These are phyloP conservation scores for Alaudala cheleensis DNA, from an alignment of 2,113 vertebrate genomes.

Conservation along the genomic window DNA sequence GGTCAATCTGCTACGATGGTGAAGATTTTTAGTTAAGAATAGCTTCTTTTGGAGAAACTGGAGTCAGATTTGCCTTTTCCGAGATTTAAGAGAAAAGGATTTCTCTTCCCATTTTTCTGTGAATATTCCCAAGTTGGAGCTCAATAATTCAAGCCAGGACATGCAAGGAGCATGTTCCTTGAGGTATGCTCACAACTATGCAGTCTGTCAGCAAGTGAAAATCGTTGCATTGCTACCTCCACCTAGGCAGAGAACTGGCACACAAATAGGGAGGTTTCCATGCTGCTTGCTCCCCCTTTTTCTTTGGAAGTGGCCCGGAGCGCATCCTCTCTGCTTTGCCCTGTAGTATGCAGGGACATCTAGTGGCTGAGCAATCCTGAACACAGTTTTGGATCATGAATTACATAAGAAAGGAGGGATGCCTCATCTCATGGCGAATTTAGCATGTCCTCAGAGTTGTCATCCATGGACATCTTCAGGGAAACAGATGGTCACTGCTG, in stretches of 20 bases:
- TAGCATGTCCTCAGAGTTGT: background rate
- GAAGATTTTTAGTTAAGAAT: background rate
- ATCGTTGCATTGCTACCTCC: background rate
- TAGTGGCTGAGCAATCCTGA: constrained; percentile 45
- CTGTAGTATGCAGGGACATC: constrained; percentile 40
- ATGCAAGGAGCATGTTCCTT: background rate
- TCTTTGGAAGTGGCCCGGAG: background rate
- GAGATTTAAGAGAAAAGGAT: background rate
- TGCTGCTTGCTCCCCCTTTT: background rate
- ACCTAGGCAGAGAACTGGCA: background rate
- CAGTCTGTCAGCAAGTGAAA: background rate
- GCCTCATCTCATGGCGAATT: background rate
- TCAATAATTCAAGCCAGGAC: constrained; percentile 10
- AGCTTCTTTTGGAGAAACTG: background rate
- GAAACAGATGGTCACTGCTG: background rate
- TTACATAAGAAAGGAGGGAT: background rate
- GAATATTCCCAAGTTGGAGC: background rate
- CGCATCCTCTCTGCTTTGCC: background rate
- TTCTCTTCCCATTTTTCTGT: background rate
- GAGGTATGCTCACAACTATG: background rate
- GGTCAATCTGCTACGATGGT: background rate
- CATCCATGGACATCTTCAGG: background rate
- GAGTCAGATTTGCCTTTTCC: background rate
- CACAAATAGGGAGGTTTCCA: background rate
- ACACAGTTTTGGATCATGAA: background rate